Percentiles rank a stretch among this genome's conserved stretches.
Evolutionary conservation across 2,797 vertebrate genomes (phyloP).

Genomic region (Syngnathus acus): DNA sequence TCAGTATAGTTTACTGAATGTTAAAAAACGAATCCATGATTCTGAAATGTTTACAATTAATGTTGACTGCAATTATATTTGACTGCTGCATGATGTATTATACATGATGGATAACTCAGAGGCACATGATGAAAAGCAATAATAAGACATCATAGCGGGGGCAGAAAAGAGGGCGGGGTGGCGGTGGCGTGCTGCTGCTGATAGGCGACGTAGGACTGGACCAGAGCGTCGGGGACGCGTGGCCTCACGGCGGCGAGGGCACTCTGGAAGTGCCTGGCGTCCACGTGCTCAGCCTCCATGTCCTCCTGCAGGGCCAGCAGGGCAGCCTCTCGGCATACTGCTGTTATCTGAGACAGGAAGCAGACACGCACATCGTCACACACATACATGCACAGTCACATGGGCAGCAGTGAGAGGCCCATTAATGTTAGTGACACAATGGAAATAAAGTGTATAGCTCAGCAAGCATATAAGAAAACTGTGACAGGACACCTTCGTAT

Average conservation of each 20-base stretch:
- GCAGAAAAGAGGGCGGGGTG: slow-evolving; percentile 59
- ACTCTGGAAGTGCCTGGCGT: slow-evolving; percentile 72
- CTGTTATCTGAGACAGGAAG: slow-evolving; percentile 79
- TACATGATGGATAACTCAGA: neutral
- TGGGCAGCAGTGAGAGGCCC: slow-evolving; percentile 1
- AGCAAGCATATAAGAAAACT: too few relatives aligned
- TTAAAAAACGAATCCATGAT: neutral
- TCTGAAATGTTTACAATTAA: neutral
- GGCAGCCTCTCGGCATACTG: slow-evolving; percentile 88
- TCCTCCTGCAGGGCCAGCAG: slow-evolving; percentile 84
- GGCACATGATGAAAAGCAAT: neutral
- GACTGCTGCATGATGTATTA: neutral
- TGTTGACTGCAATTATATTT: neutral
- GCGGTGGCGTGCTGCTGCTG: slow-evolving; percentile 73
- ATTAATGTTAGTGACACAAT: neutral
- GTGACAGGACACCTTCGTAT: neutral
- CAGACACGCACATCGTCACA: slow-evolving; percentile 36
- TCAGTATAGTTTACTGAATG: neutral
- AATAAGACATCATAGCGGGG: neutral
- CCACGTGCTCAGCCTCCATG: slow-evolving; percentile 68
- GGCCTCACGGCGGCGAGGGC: slow-evolving; percentile 80
- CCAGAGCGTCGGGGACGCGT: slow-evolving; percentile 81
- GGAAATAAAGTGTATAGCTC: neutral
- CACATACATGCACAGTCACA: neutral
- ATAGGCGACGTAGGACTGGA: slow-evolving; percentile 81